Base-by-base conservation (phyloP, 2,113 vertebrate species). In the Pteruthius melanotis region DNA sequence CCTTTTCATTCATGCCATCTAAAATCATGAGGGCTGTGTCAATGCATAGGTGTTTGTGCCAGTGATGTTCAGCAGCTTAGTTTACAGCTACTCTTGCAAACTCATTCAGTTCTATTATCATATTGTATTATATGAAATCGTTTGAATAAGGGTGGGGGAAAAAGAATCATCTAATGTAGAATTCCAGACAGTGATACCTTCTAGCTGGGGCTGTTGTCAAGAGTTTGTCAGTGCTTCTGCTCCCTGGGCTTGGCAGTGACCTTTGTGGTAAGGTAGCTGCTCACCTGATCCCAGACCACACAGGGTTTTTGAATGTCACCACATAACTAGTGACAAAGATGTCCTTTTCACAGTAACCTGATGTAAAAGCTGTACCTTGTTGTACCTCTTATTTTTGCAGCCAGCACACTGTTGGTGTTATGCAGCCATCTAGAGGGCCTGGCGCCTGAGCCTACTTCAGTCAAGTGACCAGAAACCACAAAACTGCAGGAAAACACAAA, bases 361-460 rank as follows among this genome's bases (percentile, higher is more conserved):
- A 33, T 82, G 44, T 40, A 82, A 75, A 37, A 59, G 7, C 75
- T 91, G n/a, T 57, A 31, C 33, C 12, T 71, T 65, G 50, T 35
- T 50, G n/a, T 5, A 47, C 9, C 28, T 47, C 17, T 83, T 17
- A 16, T 69, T 71, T 72, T 6, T 21, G 47, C 76, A 88, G 28
- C 64, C 42, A 5, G 39, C 33, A 23, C 21, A 84, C 75, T 64
- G 39, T 63, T 89, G 93, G 94, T 95, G 80, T 53, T 96, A 75
- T 80, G 85, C 90, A 94, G 97, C 97, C 97, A 97, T 45, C 97
- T 97, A 96, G 89, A 91, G 96, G 96, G 19, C 61, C 40, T 61
- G 59, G 42, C 76, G 85, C 69, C 30, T 66, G 10, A 19, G 42
- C 21, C 0, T 3, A 3, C 78, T 60, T 47, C 49, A 54, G 1